Base-by-base conservation (phyloP, 2,888 invertebrate species). In the Orchesellides sinensis region DNA sequence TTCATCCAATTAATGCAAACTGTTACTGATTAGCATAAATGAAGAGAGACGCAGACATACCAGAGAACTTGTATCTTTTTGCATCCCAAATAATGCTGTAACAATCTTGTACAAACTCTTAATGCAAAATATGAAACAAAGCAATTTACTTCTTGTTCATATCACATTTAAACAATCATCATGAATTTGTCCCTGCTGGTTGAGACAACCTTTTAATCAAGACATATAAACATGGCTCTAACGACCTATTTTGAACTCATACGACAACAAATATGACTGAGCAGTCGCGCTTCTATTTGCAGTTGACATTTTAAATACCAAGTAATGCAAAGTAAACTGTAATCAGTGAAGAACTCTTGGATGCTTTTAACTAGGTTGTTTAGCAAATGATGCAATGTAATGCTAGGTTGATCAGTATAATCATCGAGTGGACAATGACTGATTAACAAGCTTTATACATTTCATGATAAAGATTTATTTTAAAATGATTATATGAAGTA, bases 351-450 rank as follows among this genome's bases (percentile, higher is more conserved):
- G 32, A 6, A 6, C 32, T n/a, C n/a, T n/a, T n/a, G n/a, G n/a
- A n/a, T n/a, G n/a, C n/a, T n/a, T n/a, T n/a, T n/a, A n/a, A n/a
- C n/a, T n/a, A n/a, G n/a, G n/a, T n/a, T n/a, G n/a, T 78, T 78
- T 61, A 78, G 69, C 69, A 61, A 79, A 52, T 70, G 70, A 70
- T 63, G 70, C 63, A 70, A 69, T 69, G 61, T 69, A 78, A 79
- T 79, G 65, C 52, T 52, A 70, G 21, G 69, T 49, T 75, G 66
- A 75, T 75, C 40, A 45, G 29, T 25, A 61, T 69, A 78, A 78
- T 69, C 49, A 78, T 23, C 59, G 35, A 78, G 77, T 69, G 27
- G 59, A 61, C 40, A 66, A 40, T 35, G 54, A 29, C 47, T 75
- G 66, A 66, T 75, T 75, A 75, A 66, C 27, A 5, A 56, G 29